Conservation (phyloP, 2,113 vertebrate genomes). For the Salvelinus namaycush region DNA sequence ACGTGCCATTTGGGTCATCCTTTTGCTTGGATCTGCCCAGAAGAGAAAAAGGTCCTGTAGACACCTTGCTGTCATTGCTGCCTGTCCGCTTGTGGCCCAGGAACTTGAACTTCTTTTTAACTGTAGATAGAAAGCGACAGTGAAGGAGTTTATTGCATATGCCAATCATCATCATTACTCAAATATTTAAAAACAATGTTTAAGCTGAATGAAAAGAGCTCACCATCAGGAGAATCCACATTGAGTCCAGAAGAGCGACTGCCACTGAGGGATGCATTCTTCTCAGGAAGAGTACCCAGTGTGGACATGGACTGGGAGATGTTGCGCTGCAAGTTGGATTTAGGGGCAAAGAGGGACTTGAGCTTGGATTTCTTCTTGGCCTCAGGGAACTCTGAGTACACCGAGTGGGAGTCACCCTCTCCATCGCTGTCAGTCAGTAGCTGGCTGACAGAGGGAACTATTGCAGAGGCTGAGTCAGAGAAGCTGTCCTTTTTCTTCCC, state of each 20-base stretch:
- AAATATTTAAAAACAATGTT: not conserved
- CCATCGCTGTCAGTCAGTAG: constrained; percentile 85
- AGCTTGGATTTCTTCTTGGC: constrained; percentile 85
- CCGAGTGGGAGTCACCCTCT: constrained; percentile 65
- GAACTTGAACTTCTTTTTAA: constrained; percentile 76
- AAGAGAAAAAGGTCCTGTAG: constrained; percentile 82
- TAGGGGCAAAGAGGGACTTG: constrained; percentile 83
- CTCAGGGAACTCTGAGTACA: constrained; percentile 61
- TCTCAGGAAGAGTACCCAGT: constrained; percentile 72
- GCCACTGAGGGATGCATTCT: constrained; percentile 71
- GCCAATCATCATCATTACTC: not conserved
- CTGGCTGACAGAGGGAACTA: constrained; percentile 77
- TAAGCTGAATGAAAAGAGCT: constrained; percentile 7
- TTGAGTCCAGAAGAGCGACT: constrained; percentile 77
- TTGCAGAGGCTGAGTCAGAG: constrained; percentile 83
- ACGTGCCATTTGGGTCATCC: constrained; percentile 82
- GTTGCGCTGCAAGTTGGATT: constrained; percentile 84
- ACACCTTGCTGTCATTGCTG: constrained; percentile 82
- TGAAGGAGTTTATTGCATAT: constrained; percentile 30
- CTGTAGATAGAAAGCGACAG: constrained; percentile 42
- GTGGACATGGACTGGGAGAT: constrained; percentile 94
- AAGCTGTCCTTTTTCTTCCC: constrained; percentile 82
- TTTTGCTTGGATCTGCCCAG: constrained; percentile 85
- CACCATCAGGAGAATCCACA: constrained; percentile 72
- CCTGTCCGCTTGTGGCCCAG: constrained; percentile 81